These are phyloP conservation scores for Mustela nigripes DNA, from an alignment of 2,113 vertebrate species.

Conservation along the genomic window DNA sequence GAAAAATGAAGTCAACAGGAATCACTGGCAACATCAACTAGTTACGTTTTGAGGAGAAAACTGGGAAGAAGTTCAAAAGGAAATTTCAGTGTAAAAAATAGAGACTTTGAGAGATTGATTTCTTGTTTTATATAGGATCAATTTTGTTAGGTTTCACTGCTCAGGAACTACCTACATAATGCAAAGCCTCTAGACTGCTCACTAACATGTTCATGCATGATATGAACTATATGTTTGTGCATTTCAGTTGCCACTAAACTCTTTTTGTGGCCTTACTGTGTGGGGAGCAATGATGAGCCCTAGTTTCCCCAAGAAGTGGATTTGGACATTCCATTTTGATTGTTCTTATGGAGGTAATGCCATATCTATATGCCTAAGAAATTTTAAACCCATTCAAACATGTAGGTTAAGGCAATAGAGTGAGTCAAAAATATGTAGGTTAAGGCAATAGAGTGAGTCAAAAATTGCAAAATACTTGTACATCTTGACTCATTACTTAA, in stretches of 20 bases:
- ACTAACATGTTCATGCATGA: neutral
- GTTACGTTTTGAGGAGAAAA: neutral
- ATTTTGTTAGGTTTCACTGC: neutral
- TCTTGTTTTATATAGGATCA: neutral
- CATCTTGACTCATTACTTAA: neutral
- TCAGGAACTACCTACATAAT: neutral
- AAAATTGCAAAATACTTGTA: neutral
- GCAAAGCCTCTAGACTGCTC: neutral
- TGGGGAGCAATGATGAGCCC: neutral
- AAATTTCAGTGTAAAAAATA: neutral
- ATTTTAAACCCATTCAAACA: neutral
- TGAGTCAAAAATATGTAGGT: neutral
- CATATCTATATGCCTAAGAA: neutral
- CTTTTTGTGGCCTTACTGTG: neutral
- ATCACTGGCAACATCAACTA: neutral
- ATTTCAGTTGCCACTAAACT: neutral
- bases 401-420: neutral
- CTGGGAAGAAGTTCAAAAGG: neutral
- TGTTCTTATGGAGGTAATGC: neutral
- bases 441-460: neutral
- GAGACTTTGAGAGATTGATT: neutral
- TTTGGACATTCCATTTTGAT: neutral
- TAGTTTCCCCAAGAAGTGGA: neutral
- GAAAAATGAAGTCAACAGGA: neutral
- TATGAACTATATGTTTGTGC: neutral